A percentile compares a stretch with the other conserved stretches of the same genome.
Conservation (phyloP, 2,797 vertebrate genomes). For the Schizopygopsis malacanthus region DNA sequence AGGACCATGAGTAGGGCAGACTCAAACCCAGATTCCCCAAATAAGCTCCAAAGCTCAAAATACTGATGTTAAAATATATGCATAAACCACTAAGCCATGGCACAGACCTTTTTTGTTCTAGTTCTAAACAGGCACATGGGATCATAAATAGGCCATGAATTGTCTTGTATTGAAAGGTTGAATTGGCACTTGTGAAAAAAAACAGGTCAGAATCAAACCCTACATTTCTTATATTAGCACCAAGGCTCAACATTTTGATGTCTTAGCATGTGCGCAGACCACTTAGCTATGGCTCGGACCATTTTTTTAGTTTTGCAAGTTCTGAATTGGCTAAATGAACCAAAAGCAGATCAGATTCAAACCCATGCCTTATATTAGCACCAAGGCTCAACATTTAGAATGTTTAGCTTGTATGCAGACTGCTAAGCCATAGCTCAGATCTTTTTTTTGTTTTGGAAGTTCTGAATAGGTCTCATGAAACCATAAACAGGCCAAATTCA, state of each 20-base stretch:
- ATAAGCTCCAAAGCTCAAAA: background rate
- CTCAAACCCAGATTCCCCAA: background rate
- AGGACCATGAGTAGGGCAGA: background rate
- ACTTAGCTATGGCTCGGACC: background rate
- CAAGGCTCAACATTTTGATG: background rate
- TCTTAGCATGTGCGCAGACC: background rate
- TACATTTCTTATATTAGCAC: background rate
- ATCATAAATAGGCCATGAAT: background rate
- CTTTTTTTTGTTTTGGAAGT: background rate
- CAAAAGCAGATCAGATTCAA: too few species aligned
- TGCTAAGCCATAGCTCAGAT: background rate
- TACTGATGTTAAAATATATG: background rate
- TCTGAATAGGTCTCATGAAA: background rate
- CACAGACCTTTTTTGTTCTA: background rate
- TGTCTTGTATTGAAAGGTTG: too few species aligned
- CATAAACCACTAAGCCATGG: background rate
- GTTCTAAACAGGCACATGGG: background rate
- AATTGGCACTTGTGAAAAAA: background rate
- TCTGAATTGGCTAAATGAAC: too few species aligned
- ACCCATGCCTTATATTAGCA: too few species aligned
- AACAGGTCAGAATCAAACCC: background rate
- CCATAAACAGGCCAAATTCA: background rate
- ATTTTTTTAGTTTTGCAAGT: background rate
- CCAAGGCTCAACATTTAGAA: too few species aligned
- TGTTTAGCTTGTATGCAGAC: too few species aligned